Percentiles rank a stretch among this genome's conserved stretches.
phyloP scores from a whole-genome alignment of 2,113 vertebrate genomes.

The Orycteropus afer region DNA sequence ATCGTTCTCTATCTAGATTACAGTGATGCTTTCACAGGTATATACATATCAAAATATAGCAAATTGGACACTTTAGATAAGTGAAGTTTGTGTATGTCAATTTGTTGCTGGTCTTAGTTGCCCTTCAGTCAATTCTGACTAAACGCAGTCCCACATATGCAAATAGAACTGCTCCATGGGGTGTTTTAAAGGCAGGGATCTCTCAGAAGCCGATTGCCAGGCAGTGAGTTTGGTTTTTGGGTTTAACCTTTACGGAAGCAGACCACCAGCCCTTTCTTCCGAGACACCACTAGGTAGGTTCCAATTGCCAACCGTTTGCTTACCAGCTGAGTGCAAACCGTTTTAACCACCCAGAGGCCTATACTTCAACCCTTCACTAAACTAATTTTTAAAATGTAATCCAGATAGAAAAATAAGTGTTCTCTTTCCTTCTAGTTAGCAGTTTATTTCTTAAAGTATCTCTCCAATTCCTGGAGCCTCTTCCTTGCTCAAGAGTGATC shows the following conservation, averaged over 20 bases:
- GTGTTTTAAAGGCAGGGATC: background rate
- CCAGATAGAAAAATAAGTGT: background rate
- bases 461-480: conserved; percentile 19
- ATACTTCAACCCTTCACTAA: background rate
- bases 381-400: background rate
- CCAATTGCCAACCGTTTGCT: background rate
- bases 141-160: background rate
- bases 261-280: background rate
- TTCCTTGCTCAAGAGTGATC: conserved; percentile 36
- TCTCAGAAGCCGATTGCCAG: too few species aligned
- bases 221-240: too few species aligned
- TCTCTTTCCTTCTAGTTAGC: conserved; percentile 10
- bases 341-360: background rate
- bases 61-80: background rate
- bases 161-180: background rate
- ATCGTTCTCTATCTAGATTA: background rate
- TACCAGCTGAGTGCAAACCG: background rate
- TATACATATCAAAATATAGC: background rate
- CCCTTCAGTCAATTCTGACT: background rate
- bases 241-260: background rate
- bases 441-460: conserved; percentile 46
- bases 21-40: background rate
- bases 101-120: background rate
- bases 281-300: background rate
- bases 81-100: background rate